These are phyloP conservation scores for Jacana jacana DNA, from an alignment of 2,113 vertebrate species.

Conservation along the genomic window DNA sequence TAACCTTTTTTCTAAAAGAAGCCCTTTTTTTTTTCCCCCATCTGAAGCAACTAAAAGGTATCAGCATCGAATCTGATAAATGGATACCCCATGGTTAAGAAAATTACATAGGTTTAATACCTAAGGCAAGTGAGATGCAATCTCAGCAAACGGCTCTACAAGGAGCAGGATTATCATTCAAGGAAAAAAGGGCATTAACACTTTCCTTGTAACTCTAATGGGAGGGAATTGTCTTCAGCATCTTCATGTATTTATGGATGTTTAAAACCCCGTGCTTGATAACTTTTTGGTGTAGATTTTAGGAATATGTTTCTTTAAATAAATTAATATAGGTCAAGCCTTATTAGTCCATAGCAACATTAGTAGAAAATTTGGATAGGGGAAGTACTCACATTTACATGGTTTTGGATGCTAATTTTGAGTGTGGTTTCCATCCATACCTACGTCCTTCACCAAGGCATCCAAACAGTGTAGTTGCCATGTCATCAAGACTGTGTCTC, in stretches of 20 bases:
- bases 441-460: not conserved
- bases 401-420: not conserved
- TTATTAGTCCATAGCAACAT: not conserved
- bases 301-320: not conserved
- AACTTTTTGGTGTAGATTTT: not conserved
- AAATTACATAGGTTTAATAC: slow-evolving; percentile 55
- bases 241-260: not conserved
- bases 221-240: not conserved
- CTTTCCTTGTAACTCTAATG: not conserved
- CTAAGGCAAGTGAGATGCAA: slow-evolving; percentile 7
- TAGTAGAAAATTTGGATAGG: not conserved
- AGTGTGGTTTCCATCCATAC: not conserved
- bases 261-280: not conserved
- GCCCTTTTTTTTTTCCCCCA: not conserved
- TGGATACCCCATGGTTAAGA: slow-evolving; percentile 38
- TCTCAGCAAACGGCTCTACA: slow-evolving; percentile 37
- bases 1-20: not conserved
- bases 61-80: slow-evolving; percentile 48
- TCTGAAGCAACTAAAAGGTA: not conserved
- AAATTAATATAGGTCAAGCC: not conserved
- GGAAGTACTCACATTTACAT: not conserved
- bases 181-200: not conserved
- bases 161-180: not conserved
- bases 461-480: not conserved
- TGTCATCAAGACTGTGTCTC: not conserved